phyloP scores from a whole-genome alignment of 2,888 invertebrate species.

The Drosophila tripunctata region DNA sequence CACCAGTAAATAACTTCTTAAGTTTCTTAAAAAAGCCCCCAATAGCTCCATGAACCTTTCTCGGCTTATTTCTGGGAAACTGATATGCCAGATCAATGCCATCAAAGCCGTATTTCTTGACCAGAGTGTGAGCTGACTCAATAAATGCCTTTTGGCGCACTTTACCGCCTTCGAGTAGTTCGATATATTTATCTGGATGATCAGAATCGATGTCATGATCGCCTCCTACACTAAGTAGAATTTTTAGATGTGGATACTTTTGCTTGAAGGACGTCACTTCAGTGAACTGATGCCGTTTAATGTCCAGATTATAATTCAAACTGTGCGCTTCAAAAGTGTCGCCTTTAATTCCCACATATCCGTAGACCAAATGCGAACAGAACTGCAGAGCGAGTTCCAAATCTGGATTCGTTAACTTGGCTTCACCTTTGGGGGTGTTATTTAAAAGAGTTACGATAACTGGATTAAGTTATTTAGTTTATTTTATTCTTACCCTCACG shows the following conservation, averaged over 20 bases:
- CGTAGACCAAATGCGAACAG: constrained; percentile 90
- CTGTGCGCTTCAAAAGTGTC: background rate
- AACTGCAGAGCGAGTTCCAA: constrained; percentile 85
- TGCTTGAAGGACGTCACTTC: constrained; percentile 1
- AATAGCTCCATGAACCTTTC: constrained; percentile 88
- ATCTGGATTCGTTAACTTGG: constrained; percentile 90
- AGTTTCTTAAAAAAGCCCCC: constrained; percentile 89
- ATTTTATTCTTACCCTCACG: too few relatives aligned
- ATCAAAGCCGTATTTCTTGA: constrained; percentile 93
- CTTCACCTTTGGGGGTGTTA: too few relatives aligned
- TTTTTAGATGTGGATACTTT: too few relatives aligned
- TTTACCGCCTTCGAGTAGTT: constrained; percentile 89
- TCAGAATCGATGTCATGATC: constrained; percentile 87
- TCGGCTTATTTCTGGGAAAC: constrained; percentile 91
- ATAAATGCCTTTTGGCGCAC: constrained; percentile 90
- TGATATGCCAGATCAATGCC: constrained; percentile 95
- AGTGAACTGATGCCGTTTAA: background rate
- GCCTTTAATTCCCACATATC: constrained; percentile 82
- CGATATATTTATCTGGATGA: constrained; percentile 88
- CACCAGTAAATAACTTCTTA: constrained; percentile 90
- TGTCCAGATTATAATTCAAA: background rate
- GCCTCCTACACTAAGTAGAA: constrained; percentile 81
- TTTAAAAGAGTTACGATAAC: too few relatives aligned
- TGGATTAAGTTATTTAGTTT: too few relatives aligned
- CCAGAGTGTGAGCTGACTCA: constrained; percentile 88